phyloP scores from a whole-genome alignment of 2,888 invertebrate genomes.

The Scaptomyza parva region DNA sequence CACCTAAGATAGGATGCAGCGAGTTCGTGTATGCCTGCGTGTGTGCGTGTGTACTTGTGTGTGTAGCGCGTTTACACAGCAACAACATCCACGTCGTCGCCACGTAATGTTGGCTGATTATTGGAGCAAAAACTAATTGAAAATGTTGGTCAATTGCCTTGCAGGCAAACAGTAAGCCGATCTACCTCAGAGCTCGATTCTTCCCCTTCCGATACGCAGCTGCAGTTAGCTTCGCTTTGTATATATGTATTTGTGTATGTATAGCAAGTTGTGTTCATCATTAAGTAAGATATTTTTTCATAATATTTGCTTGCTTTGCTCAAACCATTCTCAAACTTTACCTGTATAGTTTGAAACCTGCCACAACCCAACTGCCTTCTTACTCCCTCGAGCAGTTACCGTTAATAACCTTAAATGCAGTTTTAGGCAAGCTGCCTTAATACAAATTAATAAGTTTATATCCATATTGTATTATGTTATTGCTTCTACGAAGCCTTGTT shows the following conservation, averaged over 20 bases:
- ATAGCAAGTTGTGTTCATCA: constrained; percentile 41
- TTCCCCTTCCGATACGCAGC: constrained; percentile 16
- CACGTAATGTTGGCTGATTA: constrained; percentile 74
- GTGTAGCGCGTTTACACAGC: constrained; percentile 54
- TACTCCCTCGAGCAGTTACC: constrained; percentile 6
- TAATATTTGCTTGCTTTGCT: constrained; percentile 39
- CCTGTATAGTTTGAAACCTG: constrained; percentile 33
- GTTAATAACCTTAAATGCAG: constrained; percentile 72
- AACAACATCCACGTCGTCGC: constrained; percentile 34
- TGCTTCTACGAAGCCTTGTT: too few species aligned
- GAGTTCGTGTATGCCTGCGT: constrained; percentile 1
- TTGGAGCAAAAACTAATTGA: constrained; percentile 84
- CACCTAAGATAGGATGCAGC: constrained; percentile 39
- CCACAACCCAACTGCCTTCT: not conserved
- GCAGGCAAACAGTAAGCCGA: constrained; percentile 43
- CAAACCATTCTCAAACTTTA: constrained; percentile 20
- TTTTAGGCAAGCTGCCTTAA: constrained; percentile 31
- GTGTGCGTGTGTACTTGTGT: not conserved
- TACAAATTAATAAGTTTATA: too few species aligned
- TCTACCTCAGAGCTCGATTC: not conserved
- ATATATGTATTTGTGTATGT: constrained; percentile 1
- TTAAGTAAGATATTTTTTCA: constrained; percentile 55
- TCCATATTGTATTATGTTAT: too few species aligned
- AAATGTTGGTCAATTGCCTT: constrained; percentile 83
- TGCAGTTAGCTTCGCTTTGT: constrained; percentile 26